Conservation (phyloP, 2,888 invertebrate genomes). For the Drosophila limbata region DNA sequence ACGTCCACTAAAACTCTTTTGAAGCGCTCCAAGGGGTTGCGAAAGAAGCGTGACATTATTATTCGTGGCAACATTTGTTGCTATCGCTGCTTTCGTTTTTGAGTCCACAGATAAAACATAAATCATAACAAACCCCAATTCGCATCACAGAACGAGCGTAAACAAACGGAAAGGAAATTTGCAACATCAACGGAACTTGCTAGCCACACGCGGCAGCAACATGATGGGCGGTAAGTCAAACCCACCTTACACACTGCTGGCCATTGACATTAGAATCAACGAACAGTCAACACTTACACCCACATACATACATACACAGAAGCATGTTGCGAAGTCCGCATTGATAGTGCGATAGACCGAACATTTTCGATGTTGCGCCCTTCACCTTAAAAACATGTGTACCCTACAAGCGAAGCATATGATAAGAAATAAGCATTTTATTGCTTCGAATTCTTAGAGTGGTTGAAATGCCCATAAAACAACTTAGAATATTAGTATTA, state of each 20-base stretch:
- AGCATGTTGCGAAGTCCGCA: slow-evolving; percentile 16
- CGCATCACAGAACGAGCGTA: slow-evolving; percentile 14
- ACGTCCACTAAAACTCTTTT: slow-evolving; percentile 42
- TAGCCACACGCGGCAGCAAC: slow-evolving; percentile 65
- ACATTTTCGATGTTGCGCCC: slow-evolving; percentile 6
- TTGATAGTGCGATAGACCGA: slow-evolving; percentile 3
- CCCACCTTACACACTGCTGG: slow-evolving; percentile 1
- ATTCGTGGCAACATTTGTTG: slow-evolving; percentile 43
- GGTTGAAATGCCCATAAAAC: background rate
- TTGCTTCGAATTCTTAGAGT: background rate
- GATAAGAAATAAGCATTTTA: background rate
- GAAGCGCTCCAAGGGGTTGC: slow-evolving; percentile 66
- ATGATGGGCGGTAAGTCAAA: slow-evolving; percentile 79
- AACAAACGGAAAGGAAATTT: slow-evolving; percentile 35
- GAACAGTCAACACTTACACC: background rate
- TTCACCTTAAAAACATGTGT: slow-evolving; percentile 8
- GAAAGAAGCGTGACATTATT: slow-evolving; percentile 60
- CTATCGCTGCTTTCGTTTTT: slow-evolving; percentile 50
- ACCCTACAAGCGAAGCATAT: slow-evolving; percentile 20
- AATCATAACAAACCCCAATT: slow-evolving; percentile 24
- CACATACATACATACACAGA: background rate
- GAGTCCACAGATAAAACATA: slow-evolving; percentile 33
- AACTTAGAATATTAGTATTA: background rate
- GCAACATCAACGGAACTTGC: slow-evolving; percentile 67
- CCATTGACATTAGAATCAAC: slow-evolving; percentile 9